Evolutionary conservation across 2,888 invertebrate genomes (phyloP), one percentile per base, ranked within the genome.

Genomic region (Pilophorus perplexus): DNA sequence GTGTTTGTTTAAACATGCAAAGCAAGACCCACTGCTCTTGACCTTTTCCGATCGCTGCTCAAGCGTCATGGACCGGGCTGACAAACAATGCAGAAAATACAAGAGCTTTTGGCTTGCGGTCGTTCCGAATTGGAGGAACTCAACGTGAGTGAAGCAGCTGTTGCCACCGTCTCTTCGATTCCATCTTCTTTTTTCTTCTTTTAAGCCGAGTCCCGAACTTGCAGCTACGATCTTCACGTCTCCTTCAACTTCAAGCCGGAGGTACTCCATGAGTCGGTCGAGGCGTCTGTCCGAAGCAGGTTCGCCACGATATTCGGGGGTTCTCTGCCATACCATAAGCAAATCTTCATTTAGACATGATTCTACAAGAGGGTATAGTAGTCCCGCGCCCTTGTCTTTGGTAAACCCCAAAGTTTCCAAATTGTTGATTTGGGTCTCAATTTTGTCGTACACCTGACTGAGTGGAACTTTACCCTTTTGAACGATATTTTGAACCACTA

Each of bases 281-380:
- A 52, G 28, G 16, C 27, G 23, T 52, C 28, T 27, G 12, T 27
- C 52, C 25, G 27, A 25, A n/a, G 52, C 27, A n/a, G 52, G 16
- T 27, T 52, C 52, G 23, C 27, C n/a, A n/a, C 52, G 23, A 27
- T 52, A 52, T 52, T 52, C 52, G 16, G 25, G 23, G 10, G 52
- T 52, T 52, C 52, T 23, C 27, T 52, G 52, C 52, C 52, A 52
- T 25, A 52, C 52, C 16, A 27, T 52, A 12, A 52, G 52, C 16
- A 52, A 25, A 27, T 52, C 52, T 25, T 52, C 52, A 27, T 23
- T 25, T 5, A 52, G 23, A 27, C 52, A 52, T 5, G 52, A 52
- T 52, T 52, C 52, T 16, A 52, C 52, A n/a, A 52, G 52, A 27
- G 52, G 52, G 28, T 23, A 2, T 2, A 25, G 22, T 28, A 25